These are phyloP conservation scores for Apistogramma diplotaenia DNA, from an alignment of 2,113 vertebrate species.

Conservation along the genomic window DNA sequence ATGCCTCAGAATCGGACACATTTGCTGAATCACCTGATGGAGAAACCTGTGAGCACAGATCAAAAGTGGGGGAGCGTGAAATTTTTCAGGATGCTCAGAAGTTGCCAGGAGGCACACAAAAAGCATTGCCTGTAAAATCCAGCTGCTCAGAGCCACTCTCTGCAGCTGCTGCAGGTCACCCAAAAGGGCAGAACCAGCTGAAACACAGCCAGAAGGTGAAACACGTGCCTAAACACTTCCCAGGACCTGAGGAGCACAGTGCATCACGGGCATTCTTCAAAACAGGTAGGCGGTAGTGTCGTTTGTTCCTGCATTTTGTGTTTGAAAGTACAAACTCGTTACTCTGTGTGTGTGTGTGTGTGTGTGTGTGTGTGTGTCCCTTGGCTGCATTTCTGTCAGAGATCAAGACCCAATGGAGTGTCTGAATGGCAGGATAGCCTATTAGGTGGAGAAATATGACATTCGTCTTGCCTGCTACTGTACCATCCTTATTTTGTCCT, in stretches of 20 bases:
- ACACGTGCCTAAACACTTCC: too few species aligned
- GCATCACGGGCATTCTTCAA: not conserved
- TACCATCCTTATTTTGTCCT: conserved; percentile 29
- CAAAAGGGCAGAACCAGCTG: not conserved
- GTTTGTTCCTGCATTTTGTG: not conserved
- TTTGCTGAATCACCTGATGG: not conserved
- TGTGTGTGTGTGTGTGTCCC: not conserved
- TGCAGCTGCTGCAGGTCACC: not conserved
- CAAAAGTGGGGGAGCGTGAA: not conserved
- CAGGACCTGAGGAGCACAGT: not conserved
- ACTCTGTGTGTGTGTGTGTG: not conserved
- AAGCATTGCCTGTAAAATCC: not conserved
- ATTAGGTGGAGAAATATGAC: conserved; percentile 52
- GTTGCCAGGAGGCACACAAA: not conserved
- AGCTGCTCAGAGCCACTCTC: not conserved
- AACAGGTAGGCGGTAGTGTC: not conserved
- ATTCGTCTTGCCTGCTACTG: conserved; percentile 25
- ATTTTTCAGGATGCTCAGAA: not conserved
- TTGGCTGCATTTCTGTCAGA: conserved; percentile 37
- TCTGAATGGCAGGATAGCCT: conserved; percentile 46
- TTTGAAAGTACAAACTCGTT: not conserved
- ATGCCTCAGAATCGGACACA: not conserved
- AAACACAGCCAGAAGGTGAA: not conserved
- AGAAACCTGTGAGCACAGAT: not conserved
- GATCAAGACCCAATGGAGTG: conserved; percentile 25